phyloP scores from a whole-genome alignment of 2,888 invertebrate species.

The Psylliodes chrysocephalus region DNA sequence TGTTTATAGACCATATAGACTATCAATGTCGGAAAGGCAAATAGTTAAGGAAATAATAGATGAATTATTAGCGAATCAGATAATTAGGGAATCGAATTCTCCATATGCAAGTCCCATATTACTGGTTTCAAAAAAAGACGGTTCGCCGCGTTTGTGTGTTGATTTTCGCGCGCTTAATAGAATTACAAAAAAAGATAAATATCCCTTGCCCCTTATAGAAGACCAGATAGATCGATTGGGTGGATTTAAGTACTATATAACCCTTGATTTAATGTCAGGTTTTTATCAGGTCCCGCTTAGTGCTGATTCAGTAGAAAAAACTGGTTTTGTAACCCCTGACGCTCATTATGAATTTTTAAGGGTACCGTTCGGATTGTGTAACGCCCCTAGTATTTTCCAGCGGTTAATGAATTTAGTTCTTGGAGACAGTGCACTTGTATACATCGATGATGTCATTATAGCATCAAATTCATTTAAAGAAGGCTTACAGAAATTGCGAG shows the following conservation, averaged over 20 bases:
- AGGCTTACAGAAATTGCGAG: neutral
- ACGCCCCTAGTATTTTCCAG: neutral
- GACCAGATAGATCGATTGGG: too few relatives aligned
- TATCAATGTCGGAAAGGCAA: neutral
- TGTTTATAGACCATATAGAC: neutral
- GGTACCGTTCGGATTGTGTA: neutral
- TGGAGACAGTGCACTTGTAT: too few relatives aligned
- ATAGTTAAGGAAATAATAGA: neutral
- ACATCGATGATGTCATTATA: too few relatives aligned
- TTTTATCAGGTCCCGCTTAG: neutral
- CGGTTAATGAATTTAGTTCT: neutral
- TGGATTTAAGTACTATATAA: constrained; percentile 32
- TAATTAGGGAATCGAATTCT: neutral
- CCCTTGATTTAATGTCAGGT: neutral
- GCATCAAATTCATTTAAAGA: too few relatives aligned
- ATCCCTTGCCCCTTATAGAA: neutral
- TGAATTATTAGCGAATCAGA: neutral
- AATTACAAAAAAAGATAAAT: neutral
- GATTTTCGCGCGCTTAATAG: neutral
- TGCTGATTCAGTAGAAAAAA: neutral
- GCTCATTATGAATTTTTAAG: neutral
- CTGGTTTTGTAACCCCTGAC: neutral
- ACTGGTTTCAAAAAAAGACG: neutral
- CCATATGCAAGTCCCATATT: constrained; percentile 35
- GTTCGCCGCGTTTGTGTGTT: neutral